phyloP scores from a whole-genome alignment of 2,113 vertebrate species.

The human region DNA sequence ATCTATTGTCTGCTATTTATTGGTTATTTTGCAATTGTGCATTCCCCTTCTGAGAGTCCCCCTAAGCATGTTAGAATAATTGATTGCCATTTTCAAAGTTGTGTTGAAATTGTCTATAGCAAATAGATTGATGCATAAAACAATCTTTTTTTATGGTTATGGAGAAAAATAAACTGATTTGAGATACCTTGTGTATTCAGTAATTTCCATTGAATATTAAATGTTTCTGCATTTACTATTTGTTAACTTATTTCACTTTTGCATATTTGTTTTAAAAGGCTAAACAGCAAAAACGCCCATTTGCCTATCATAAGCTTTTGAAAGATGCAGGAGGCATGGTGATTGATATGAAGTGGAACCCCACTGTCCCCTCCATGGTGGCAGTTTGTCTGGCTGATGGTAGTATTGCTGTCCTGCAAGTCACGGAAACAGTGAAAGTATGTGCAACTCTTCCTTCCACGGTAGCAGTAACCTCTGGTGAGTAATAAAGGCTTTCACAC shows the following conservation, averaged over 20 bases:
- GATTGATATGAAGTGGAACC: slow-evolving; percentile 97
- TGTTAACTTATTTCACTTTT: background rate
- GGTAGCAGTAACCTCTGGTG: slow-evolving; percentile 92
- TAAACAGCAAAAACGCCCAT: slow-evolving; percentile 90
- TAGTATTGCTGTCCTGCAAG: slow-evolving; percentile 92
- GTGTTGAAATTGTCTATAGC: background rate
- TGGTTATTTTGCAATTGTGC: background rate
- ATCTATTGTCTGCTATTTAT: background rate
- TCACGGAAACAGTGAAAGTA: slow-evolving; percentile 87
- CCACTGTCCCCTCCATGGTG: slow-evolving; percentile 84
- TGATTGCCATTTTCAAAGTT: background rate
- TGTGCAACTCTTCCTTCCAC: slow-evolving; percentile 87
- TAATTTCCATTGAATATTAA: slow-evolving; percentile 15
- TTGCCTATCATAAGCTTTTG: slow-evolving; percentile 87
- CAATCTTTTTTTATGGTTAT: background rate
- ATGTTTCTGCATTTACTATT: background rate
- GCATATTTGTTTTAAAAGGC: slow-evolving; percentile 82
- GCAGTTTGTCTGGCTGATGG: slow-evolving; percentile 93
- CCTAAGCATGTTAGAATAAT: background rate
- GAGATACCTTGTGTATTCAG: background rate
- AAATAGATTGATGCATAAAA: background rate
- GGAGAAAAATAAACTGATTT: background rate
- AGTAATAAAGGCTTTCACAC: slow-evolving; percentile 70
- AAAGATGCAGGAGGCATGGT: slow-evolving; percentile 82
- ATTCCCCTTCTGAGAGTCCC: background rate